Evolutionary conservation across 2,888 invertebrate species (phyloP).

Genomic region (Drosophila antonietae): DNA sequence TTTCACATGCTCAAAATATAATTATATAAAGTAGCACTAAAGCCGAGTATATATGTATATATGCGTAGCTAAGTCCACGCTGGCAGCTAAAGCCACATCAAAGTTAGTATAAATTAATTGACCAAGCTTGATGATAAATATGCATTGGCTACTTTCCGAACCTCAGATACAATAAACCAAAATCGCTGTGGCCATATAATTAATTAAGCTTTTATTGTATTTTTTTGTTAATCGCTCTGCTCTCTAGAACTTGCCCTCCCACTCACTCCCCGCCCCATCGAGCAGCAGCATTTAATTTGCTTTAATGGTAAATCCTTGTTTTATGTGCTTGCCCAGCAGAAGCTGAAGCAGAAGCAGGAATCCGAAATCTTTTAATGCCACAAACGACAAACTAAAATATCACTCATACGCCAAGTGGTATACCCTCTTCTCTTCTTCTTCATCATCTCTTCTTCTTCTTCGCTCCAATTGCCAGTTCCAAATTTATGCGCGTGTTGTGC

Average conservation of each 20-base stretch:
- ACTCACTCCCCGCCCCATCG: slow-evolving; percentile 3
- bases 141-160: slow-evolving; percentile 18
- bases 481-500: slow-evolving; percentile 66
- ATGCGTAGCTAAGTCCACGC: slow-evolving; percentile 7
- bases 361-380: slow-evolving; percentile 73
- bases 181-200: slow-evolving; percentile 67
- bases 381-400: slow-evolving; percentile 73
- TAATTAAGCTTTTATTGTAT: slow-evolving; percentile 73
- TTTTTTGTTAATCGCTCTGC: slow-evolving; percentile 39
- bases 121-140: slow-evolving; percentile 61
- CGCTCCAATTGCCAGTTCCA: slow-evolving; percentile 11
- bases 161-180: slow-evolving; percentile 53
- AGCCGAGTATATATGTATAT: not conserved
- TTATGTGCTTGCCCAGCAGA: slow-evolving; percentile 34
- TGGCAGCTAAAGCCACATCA: slow-evolving; percentile 37
- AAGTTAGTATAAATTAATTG: slow-evolving; percentile 56
- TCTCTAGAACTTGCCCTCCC: not conserved
- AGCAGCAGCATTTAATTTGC: slow-evolving; percentile 76
- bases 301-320: slow-evolving; percentile 80
- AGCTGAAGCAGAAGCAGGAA: slow-evolving; percentile 18
- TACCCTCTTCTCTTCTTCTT: not conserved
- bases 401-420: slow-evolving; percentile 71
- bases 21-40: slow-evolving; percentile 3
- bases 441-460: not conserved
- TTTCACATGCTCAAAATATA: not conserved